Percentiles rank a stretch among this genome's conserved stretches.
Evolutionary conservation across 2,797 vertebrate species (phyloP).

Genomic region (Poeciliopsis presidionis): DNA sequence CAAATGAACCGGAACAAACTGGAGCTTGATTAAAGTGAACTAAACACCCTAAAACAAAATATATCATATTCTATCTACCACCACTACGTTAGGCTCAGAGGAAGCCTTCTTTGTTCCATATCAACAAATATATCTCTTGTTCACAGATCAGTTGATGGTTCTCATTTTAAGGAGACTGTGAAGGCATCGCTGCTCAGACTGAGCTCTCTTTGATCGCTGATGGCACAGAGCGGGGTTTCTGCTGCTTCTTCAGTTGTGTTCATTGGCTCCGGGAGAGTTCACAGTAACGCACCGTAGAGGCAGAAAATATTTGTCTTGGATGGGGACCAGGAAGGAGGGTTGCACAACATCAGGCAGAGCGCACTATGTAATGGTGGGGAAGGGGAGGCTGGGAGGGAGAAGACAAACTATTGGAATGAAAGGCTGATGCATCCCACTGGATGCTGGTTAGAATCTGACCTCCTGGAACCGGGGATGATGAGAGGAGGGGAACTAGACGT

Average conservation of each 20-base stretch:
- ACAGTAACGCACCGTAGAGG: conserved; percentile 51
- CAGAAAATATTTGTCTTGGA: conserved; percentile 66
- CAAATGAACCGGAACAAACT: neutral
- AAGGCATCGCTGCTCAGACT: conserved; percentile 30
- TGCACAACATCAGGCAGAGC: conserved; percentile 59
- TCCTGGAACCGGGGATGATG: conserved; percentile 31
- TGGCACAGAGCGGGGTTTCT: conserved; percentile 51
- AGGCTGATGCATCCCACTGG: conserved; percentile 15
- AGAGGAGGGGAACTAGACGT: conserved; percentile 17
- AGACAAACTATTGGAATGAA: conserved; percentile 17
- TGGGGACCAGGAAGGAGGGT: conserved; percentile 48
- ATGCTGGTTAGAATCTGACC: conserved; percentile 19
- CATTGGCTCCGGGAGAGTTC: conserved; percentile 49
- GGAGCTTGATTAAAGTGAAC: neutral
- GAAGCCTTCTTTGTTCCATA: conserved; percentile 26
- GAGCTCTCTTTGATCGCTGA: conserved; percentile 37
- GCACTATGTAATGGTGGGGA: conserved; percentile 45
- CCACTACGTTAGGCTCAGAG: conserved; percentile 15
- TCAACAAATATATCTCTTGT: conserved; percentile 21
- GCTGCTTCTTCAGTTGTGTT: conserved; percentile 59
- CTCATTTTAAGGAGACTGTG: conserved; percentile 14
- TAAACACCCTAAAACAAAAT: conserved; percentile 2
- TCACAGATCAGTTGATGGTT: conserved; percentile 39
- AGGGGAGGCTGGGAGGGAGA: neutral
- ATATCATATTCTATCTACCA: conserved; percentile 9